Percentiles rank a stretch among this genome's conserved stretches.
Conservation (phyloP, 2,888 invertebrate species). For the Pterobdella sp. region DNA sequence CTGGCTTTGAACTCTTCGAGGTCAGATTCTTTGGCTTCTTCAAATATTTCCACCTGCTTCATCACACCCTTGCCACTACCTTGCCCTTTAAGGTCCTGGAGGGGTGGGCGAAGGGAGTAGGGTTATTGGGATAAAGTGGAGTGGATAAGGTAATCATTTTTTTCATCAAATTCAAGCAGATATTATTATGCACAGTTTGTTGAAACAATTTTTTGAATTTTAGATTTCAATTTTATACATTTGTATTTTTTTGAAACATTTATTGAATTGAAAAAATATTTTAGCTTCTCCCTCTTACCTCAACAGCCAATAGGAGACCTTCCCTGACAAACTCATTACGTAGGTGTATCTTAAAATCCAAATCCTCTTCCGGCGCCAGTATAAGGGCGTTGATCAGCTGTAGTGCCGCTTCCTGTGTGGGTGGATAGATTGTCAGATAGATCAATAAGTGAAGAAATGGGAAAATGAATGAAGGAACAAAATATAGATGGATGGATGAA, state of each 20-base stretch:
- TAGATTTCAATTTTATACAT: no score
- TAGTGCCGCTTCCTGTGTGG: slow-evolving; percentile 68
- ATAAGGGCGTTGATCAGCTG: slow-evolving; percentile 89
- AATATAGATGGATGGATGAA: background rate
- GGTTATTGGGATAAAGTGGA: no score
- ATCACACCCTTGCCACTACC: slow-evolving; percentile 57
- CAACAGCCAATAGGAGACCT: slow-evolving; percentile 74
- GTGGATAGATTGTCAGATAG: background rate
- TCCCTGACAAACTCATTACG: slow-evolving; percentile 90
- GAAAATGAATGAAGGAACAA: background rate
- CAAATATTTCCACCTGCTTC: slow-evolving; percentile 79
- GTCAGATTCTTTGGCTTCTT: slow-evolving; percentile 80
- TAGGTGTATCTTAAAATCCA: slow-evolving; percentile 85
- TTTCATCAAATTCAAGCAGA: no score
- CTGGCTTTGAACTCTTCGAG: slow-evolving; percentile 82
- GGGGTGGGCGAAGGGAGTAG: background rate
- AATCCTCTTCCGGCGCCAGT: slow-evolving; percentile 72
- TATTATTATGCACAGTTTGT: no score
- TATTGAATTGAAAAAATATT: no score
- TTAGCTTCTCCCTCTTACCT: slow-evolving; percentile 51
- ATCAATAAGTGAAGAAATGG: background rate
- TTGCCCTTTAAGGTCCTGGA: slow-evolving; percentile 37
- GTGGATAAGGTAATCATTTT: no score
- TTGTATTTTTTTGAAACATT: no score
- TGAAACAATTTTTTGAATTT: no score